A percentile compares a stretch with the other conserved stretches of the same genome.
Evolutionary conservation across 2,113 vertebrate genomes (phyloP).

Genomic region (Gallinago media): DNA sequence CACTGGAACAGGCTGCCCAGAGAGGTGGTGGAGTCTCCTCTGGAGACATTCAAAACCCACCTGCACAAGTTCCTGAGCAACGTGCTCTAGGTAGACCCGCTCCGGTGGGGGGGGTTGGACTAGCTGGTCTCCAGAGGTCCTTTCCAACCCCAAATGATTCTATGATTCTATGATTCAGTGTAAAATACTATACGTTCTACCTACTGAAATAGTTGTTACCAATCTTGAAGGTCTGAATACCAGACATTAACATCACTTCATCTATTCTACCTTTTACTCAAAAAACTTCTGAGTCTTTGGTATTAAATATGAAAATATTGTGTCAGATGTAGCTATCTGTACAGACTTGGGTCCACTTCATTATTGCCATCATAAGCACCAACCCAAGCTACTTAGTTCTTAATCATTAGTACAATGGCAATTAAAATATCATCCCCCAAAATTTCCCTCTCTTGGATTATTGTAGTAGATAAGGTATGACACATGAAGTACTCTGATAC

Average conservation of each 20-base stretch:
- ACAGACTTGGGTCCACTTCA: rapidly evolving
- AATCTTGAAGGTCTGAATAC: neutral
- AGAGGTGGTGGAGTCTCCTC: too few relatives aligned
- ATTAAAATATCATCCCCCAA: neutral
- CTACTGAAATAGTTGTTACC: neutral
- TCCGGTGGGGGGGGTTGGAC: too few relatives aligned
- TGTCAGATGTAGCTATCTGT: neutral
- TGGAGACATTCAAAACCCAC: too few relatives aligned
- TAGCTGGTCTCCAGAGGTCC: too few relatives aligned
- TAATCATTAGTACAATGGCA: neutral
- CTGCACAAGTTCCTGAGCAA: too few relatives aligned
- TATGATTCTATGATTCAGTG: neutral
- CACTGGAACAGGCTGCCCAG: too few relatives aligned
- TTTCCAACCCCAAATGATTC: too few relatives aligned
- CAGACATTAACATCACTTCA: neutral
- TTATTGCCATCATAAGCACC: neutral
- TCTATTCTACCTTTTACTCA: neutral
- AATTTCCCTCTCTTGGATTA: neutral
- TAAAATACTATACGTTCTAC: neutral
- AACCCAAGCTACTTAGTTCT: neutral
- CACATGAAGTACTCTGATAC: neutral
- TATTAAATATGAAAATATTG: neutral
- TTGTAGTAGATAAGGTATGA: neutral
- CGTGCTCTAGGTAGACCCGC: too few relatives aligned
- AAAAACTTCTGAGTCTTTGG: neutral